Evolutionary conservation across 1,140 invertebrate genomes (phyloP), one percentile per base, ranked within the genome.

Genomic region (Ceratina australensis): DNA sequence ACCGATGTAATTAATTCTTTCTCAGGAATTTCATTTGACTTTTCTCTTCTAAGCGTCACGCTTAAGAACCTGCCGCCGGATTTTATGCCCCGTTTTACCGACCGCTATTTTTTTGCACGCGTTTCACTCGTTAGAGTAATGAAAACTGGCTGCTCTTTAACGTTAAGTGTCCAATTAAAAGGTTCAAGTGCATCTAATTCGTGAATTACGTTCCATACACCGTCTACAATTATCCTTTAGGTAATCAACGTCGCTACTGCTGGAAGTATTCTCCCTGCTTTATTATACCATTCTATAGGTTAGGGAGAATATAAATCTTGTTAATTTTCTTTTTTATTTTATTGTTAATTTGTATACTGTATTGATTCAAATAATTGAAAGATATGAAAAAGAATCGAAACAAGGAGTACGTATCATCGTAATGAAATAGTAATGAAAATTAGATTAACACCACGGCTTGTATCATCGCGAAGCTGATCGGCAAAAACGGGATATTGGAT

Each of bases 161-260:
- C 72, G 49, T 26, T 24, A 42, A 24, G 22, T 57, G 16, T 52
- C 26, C 74, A 65, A 83, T 83, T 82, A 84, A 82, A 79, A 72
- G 61, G 57, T 26, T 56, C 56, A 72, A 82, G 59, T 60, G 66
- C 66, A 64, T 57, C 82, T 81, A 85, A 85, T 80, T 78, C 64
- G 12, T 52, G 64, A 67, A 81, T 80, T 66, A 60, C 64, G 79
- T 78, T 67, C 64, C 59, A 68, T 71, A 59, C 33, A 75, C 76
- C 59, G 54, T 20, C 61, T 81, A 78, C 79, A 72, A 82, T 84
- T 82, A 82, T 65, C 81, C 78, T 77, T 77, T 74, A 84, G 56
- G 61, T 63, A 81, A 79, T 83, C 61, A 75, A 42, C 20, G 47
- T 15, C 33, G 16, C 15, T 28, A 15, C 50, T 28, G 1, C 15